Evolutionary conservation across 2,888 invertebrate genomes (phyloP).

Genomic region (Furcula furcula): DNA sequence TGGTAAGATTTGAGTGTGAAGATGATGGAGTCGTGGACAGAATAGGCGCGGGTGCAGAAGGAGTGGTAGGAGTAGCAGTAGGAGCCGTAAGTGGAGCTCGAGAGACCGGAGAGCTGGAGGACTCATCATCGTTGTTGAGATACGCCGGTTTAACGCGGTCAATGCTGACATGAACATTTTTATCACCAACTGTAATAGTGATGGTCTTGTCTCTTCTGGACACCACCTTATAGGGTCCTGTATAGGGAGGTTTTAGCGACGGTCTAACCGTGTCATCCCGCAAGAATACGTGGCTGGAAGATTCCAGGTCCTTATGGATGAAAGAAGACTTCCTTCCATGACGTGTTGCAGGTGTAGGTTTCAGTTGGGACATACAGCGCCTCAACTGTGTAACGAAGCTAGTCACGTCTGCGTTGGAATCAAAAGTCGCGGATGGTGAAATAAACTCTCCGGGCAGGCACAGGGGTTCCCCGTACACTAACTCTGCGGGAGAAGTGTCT

Average conservation of each 20-base stretch:
- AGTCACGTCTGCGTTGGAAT: neutral
- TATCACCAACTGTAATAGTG: neutral
- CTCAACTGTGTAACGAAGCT: slow-evolving; percentile 5
- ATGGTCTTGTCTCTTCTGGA: slow-evolving; percentile 3
- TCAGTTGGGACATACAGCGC: slow-evolving; percentile 4
- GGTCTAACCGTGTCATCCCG: slow-evolving; percentile 10
- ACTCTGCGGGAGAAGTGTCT: neutral
- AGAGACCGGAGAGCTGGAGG: neutral
- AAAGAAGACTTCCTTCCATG: slow-evolving; percentile 2
- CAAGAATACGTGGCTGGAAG: slow-evolving; percentile 8
- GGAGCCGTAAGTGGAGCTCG: neutral
- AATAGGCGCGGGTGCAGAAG: neutral
- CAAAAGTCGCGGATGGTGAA: neutral
- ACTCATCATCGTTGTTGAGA: neutral
- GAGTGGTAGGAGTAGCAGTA: neutral
- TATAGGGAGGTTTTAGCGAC: slow-evolving; percentile 12
- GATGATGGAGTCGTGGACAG: neutral
- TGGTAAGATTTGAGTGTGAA: too few relatives aligned
- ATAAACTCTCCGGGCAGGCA: too few relatives aligned
- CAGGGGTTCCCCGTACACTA: too few relatives aligned
- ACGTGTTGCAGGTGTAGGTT: slow-evolving; percentile 5
- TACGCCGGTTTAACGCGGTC: slow-evolving; percentile 6
- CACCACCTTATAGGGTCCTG: slow-evolving; percentile 12
- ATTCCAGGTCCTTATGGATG: slow-evolving; percentile 5
- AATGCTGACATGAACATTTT: slow-evolving; percentile 3